Evolutionary conservation across 1,140 invertebrate species (phyloP).

Genomic region (Arctopsyche grandis): DNA sequence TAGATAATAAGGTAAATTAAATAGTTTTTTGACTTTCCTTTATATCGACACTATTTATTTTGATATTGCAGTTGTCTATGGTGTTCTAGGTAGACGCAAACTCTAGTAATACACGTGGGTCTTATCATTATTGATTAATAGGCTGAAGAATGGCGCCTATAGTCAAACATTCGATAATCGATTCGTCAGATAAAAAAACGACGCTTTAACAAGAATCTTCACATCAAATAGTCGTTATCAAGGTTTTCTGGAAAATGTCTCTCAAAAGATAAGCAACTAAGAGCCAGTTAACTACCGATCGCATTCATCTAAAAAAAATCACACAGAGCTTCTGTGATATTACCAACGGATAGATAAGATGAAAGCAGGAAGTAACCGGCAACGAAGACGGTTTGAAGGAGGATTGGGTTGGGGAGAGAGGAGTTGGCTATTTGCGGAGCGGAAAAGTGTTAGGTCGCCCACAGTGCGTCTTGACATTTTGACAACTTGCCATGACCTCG

Average conservation of each 20-base stretch:
- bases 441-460: slow-evolving; percentile 32
- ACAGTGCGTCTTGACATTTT: slow-evolving; percentile 15
- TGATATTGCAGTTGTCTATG: no score
- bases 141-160: not conserved
- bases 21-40: no score
- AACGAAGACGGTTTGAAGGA: slow-evolving; percentile 1
- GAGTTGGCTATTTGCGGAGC: slow-evolving; percentile 32
- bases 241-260: not conserved
- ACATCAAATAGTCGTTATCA: not conserved
- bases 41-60: no score
- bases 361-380: not conserved
- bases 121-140: not conserved
- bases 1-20: no score
- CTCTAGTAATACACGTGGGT: no score
- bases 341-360: not conserved
- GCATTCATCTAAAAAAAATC: not conserved
- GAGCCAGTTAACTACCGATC: not conserved
- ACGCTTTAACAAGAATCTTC: not conserved
- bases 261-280: not conserved
- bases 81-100: no score
- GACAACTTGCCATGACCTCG: slow-evolving; percentile 43
- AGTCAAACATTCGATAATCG: not conserved
- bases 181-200: not conserved
- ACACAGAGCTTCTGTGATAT: not conserved
- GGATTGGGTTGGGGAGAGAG: not conserved